These are phyloP conservation scores for Actinernus sp. DNA, from an alignment of 92 coral and sea anemone species.

Conservation along the genomic window DNA sequence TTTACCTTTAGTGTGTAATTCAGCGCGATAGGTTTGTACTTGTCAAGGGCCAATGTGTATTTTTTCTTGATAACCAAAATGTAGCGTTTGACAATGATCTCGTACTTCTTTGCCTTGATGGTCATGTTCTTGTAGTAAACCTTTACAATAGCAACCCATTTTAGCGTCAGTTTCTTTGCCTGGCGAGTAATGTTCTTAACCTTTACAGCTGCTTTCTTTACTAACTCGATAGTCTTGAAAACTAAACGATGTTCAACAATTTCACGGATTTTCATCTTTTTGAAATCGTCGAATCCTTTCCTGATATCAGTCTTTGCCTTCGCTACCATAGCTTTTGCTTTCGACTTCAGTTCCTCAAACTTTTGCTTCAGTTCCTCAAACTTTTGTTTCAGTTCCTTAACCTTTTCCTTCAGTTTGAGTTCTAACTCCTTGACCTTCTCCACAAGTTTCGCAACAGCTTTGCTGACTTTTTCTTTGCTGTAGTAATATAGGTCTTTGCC, in stretches of 20 bases:
- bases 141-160: constrained; percentile 68
- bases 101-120: constrained; percentile 58
- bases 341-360: constrained; percentile 30
- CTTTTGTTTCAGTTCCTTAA: constrained; percentile 42
- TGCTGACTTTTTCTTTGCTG: constrained; percentile 31
- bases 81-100: constrained; percentile 16
- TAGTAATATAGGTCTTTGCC: constrained; percentile 39
- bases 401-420: constrained; percentile 35
- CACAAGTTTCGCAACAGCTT: constrained; percentile 23
- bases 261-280: constrained; percentile 85
- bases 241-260: constrained; percentile 81
- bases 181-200: constrained; percentile 52
- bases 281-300: constrained; percentile 69
- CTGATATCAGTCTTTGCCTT: constrained; percentile 32
- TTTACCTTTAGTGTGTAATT: constrained; percentile 37
- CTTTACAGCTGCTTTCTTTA: constrained; percentile 63
- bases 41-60: constrained; percentile 22
- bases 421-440: constrained; percentile 33
- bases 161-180: constrained; percentile 69
- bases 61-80: constrained; percentile 43
- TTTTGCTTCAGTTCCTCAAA: constrained; percentile 41
- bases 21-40: constrained; percentile 9
- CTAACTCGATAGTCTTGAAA: constrained; percentile 68
- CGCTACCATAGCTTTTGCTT: constrained; percentile 14
- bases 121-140: constrained; percentile 76